Base-by-base conservation (phyloP, 1,140 invertebrate genomes). In the Sminthurinus signatus region DNA sequence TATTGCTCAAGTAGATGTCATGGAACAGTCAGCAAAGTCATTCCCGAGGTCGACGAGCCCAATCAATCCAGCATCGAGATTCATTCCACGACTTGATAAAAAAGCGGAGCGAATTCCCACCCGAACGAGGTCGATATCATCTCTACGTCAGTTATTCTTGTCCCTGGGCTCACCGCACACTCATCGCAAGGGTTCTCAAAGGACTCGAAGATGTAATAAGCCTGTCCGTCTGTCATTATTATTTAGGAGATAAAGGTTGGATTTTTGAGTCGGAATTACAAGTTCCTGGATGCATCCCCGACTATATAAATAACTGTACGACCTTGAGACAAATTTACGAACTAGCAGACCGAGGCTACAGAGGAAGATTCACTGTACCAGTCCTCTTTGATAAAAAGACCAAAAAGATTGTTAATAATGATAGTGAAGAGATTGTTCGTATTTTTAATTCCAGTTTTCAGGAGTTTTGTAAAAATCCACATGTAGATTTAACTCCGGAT, bases 361-460 rank as follows among this genome's bases (percentile, higher is more conserved):
- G 27, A 15, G 69, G 62, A n/a, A 28, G 63, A 17, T 64, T 62
- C 46, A 71, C 65, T 12, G 69, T 71, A 1, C 69, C 69, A 5
- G 36, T 71, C 12, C 64, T 71, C 8, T 71, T 50, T 36, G 69
- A 71, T 43, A 67, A 54, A 28, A 71, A 71, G 43, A 68, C 65
- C 0, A 62, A 60, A 3, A 55, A 36, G 25, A 65, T 71, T 46
- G 69, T 71, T 0, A 71, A 71, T 42, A 71, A 71, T 28, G 65
- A 71, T 46, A 71, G 69, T 25, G 60, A 65, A 0, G 69, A 71
- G 32, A 71, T 71, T n/a, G 32, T 71, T 12, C 29, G 69, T 8
- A 65, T 67, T 56, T 21, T 71, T 17, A 67, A 67, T 28, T 39
- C 62, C 8, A 59, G 56, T 52, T 71, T 71, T 28, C 65, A 71